Percentiles rank a stretch among this genome's conserved stretches.
Conservation (phyloP, 2,888 invertebrate genomes). For the Acholoe squamosa region DNA sequence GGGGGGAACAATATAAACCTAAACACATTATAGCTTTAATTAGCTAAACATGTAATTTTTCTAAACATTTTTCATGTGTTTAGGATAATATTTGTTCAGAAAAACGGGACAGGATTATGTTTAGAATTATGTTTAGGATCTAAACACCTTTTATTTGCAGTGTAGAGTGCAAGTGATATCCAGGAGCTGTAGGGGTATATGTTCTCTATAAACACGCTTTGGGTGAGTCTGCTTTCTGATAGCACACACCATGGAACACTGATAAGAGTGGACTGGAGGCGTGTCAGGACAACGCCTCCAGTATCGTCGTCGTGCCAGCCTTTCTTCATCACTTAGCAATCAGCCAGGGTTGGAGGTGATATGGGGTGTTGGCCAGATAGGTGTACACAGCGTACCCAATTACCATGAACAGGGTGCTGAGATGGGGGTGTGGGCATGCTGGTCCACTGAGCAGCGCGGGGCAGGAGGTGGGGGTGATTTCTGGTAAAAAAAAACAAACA, state of each 20-base stretch:
- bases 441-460: background rate
- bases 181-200: background rate
- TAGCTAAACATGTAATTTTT: too few species aligned
- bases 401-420: background rate
- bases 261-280: background rate
- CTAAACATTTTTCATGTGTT: too few species aligned
- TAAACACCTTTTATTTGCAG: background rate
- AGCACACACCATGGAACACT: background rate
- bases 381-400: background rate
- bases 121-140: background rate
- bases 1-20: too few species aligned
- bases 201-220: slow-evolving; percentile 11
- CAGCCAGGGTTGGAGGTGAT: background rate
- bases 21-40: too few species aligned
- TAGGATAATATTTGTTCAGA: too few species aligned
- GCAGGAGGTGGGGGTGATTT: too few species aligned
- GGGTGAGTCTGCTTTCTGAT: background rate
- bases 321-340: slow-evolving; percentile 41
- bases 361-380: background rate
- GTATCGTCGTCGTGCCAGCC: slow-evolving; percentile 8
- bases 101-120: too few species aligned
- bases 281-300: slow-evolving; percentile 29
- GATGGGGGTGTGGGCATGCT: background rate
- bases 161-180: background rate
- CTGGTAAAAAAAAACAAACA: too few species aligned